A percentile compares a stretch with the other conserved stretches of the same genome.
Conservation (phyloP, 2,888 invertebrate species). For the Pristionchus mayeri region DNA sequence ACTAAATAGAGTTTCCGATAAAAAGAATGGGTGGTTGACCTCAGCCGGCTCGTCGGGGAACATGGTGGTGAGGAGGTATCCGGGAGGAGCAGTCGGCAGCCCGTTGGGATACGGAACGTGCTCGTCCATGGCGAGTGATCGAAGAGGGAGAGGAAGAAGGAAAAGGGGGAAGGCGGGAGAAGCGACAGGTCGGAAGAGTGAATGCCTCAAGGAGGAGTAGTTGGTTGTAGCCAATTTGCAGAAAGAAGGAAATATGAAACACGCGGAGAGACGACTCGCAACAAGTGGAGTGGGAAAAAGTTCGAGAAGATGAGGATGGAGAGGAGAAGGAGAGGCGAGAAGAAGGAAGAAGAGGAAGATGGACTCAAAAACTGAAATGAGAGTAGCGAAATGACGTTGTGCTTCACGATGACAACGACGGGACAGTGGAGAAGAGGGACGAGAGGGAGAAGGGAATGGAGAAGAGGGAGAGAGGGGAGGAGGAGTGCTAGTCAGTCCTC, state of each 20-base stretch:
- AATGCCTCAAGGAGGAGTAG: background rate
- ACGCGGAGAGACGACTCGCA: no score
- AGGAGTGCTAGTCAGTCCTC: background rate
- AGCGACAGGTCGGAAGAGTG: background rate
- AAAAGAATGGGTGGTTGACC: background rate
- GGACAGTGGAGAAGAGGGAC: conserved; percentile 52
- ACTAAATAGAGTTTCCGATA: no score
- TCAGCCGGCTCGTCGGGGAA: background rate
- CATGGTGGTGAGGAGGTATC: background rate
- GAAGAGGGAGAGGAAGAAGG: background rate
- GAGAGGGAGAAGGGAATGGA: conserved; percentile 52
- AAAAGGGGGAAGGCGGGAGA: background rate
- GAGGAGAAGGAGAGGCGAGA: background rate
- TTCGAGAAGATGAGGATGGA: background rate
- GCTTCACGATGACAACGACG: no score
- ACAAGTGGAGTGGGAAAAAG: conserved; percentile 5
- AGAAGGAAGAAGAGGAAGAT: background rate
- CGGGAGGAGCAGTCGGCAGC: conserved; percentile 10
- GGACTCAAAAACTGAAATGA: conserved; percentile 3
- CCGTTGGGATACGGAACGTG: conserved; percentile 17
- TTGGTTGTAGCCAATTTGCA: background rate
- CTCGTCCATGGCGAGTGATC: background rate
- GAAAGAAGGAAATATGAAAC: background rate
- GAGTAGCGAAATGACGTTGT: background rate
- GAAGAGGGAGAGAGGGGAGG: conserved; percentile 22